Base-by-base conservation (phyloP, 2,888 invertebrate genomes). In the Athalia cordata region DNA sequence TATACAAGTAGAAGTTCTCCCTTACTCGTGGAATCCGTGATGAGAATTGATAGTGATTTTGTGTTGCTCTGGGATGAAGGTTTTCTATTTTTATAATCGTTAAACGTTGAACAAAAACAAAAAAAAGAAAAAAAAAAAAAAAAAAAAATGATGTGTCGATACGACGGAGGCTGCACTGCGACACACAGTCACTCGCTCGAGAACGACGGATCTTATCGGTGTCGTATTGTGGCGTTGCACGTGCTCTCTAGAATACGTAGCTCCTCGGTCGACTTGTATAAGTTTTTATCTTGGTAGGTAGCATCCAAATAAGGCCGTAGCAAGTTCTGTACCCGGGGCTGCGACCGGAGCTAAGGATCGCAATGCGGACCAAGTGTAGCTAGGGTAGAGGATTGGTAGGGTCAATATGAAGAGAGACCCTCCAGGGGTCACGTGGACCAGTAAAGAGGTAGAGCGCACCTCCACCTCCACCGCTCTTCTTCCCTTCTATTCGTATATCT, bases 361-460 rank as follows among this genome's bases (percentile, higher is more conserved):
- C 55, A n/a, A 7, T n/a, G 55, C 55, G 55, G n/a, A 55, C 55
- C 55, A 29, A 29, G 29, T 29, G 29, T 29, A 29, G 29, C 29
- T 29, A 2, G 29, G 29, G 29, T 29, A 29, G 1, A 29, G 55
- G 9, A 55, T 45, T 65, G 77, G 81, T 80, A 80, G 82, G 82
- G 86, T 86, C 85, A 86, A 86, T 85, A 85, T 80, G 83, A 83
- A 82, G 83, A 83, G 84, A 82, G 84, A 82, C 82, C 82, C 84
- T 85, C 81, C 65, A 83, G 84, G 83, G 86, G 85, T 85, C 84
- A 83, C 82, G 82, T 83, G 81, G 83, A 83, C 75, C 75, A 43
- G 84, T 81, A 83, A 83, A 85, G 84, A 84, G 82, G 81, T 77
- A 79, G 80, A 79, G 67, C 81, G 78, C 81, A 80, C 77, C 50